A percentile compares a stretch with the other conserved stretches of the same genome.
Evolutionary conservation across 2,113 vertebrate species (phyloP).

Genomic region (Abramis brama): DNA sequence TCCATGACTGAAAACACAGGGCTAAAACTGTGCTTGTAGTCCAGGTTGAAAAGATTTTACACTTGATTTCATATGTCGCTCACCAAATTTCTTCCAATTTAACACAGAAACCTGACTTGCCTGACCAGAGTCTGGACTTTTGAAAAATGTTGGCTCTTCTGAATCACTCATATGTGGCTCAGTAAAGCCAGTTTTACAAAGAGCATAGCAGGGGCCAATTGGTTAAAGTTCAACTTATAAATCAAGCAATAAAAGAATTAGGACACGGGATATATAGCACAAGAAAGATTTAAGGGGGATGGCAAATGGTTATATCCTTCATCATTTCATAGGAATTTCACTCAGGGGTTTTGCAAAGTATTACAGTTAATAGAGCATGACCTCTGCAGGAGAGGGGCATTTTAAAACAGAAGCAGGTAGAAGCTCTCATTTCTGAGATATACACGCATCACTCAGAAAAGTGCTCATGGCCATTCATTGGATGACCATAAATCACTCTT

Average conservation of each 20-base stretch:
- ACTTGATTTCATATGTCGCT: slow-evolving; percentile 76
- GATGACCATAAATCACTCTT: too few species aligned
- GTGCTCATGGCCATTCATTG: too few species aligned
- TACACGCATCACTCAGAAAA: not conserved
- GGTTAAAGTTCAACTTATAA: not conserved
- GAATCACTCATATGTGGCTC: slow-evolving; percentile 36
- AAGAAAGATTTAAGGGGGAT: not conserved
- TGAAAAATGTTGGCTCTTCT: slow-evolving; percentile 61
- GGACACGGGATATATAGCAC: not conserved
- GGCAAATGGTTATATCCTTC: slow-evolving; percentile 44
- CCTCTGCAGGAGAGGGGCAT: not conserved
- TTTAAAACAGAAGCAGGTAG: slow-evolving; percentile 30
- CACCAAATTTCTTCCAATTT: slow-evolving; percentile 70
- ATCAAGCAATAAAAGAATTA: not conserved
- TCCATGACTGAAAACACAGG: slow-evolving; percentile 65
- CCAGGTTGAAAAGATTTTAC: slow-evolving; percentile 72
- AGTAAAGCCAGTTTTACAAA: not conserved
- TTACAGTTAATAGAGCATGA: slow-evolving; percentile 41
- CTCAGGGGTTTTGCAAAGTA: slow-evolving; percentile 15
- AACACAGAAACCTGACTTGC: slow-evolving; percentile 64
- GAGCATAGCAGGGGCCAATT: not conserved
- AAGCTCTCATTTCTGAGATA: slow-evolving; percentile 23
- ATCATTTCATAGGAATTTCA: slow-evolving; percentile 29
- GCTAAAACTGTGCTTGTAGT: slow-evolving; percentile 54
- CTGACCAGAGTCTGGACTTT: slow-evolving; percentile 58